Base-by-base conservation (phyloP, 1,140 invertebrate species). In the Drosophila rhopaloa region DNA sequence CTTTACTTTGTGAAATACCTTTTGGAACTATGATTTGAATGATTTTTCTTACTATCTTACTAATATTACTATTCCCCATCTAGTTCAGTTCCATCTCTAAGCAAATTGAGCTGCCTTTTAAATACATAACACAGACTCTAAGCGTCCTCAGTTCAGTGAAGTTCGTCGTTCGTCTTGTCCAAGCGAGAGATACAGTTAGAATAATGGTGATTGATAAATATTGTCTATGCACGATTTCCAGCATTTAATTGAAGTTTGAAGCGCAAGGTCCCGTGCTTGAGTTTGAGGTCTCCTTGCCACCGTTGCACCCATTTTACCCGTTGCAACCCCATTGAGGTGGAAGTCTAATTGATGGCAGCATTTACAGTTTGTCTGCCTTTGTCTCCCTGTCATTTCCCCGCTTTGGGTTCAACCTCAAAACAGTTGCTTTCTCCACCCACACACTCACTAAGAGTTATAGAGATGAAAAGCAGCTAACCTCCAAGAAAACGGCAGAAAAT, bases 171-270 rank as follows among this genome's bases (percentile, higher is more conserved):
- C 14, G 29, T 68, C 55, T 77, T 55, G 59, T 32, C 47, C 29
- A 53, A 57, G 35, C 54, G 38, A 29, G 41, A 67, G 58, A 81
- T 63, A 83, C 84, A 80, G 83, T 84, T 88, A 89, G 85, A 88
- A 89, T 88, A 88, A 88, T 88, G 83, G 84, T 88, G 83, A 88
- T 88, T 88, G 85, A 88, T 88, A 88, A 89, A 88, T 88, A 88
- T 89, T 79, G 80, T 84, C 84, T 80, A 88, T 74, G 83, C 83
- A 88, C 83, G 83, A 88, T 63, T 88, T 65, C 67, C 74, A 63
- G 54, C 47, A 65, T 89, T 89, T 88, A 88, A 88, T 88, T 88
- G 79, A 88, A 88, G 84, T 86, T 77, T 83, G 54, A 82, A 83
- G 79, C 79, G 80, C 75, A 83, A 83, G 75, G 79, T 82, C 59